A percentile compares a stretch with the other conserved stretches of the same genome.
Evolutionary conservation across 2,888 invertebrate genomes (phyloP).

Genomic region (Elegia similella): DNA sequence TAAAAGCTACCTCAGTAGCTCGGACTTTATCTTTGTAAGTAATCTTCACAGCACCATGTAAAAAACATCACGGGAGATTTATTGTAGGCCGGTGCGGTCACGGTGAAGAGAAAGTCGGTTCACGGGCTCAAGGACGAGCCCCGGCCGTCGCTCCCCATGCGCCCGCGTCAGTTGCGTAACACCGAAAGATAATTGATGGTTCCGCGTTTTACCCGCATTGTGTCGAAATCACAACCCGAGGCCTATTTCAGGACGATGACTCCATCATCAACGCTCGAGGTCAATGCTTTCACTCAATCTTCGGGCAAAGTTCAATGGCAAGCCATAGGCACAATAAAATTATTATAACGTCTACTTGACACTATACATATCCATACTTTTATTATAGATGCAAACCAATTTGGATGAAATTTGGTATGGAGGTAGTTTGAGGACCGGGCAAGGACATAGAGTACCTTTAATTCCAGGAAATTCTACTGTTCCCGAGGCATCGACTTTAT

Average conservation of each 20-base stretch:
- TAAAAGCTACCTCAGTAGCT: constrained; percentile 27
- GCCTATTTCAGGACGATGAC: constrained; percentile 67
- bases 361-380: no score
- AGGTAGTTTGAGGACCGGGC: no score
- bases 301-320: constrained; percentile 26
- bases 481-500: no score
- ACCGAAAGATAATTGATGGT: constrained; percentile 56
- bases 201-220: constrained; percentile 30
- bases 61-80: constrained; percentile 36
- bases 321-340: constrained; percentile 7
- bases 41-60: constrained; percentile 35
- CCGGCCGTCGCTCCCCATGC: constrained; percentile 50
- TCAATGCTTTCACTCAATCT: constrained; percentile 43
- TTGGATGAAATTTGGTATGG: no score
- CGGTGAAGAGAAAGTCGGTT: constrained; percentile 67
- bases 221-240: constrained; percentile 60
- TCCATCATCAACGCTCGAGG: constrained; percentile 40
- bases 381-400: no score
- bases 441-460: no score
- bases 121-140: constrained; percentile 73
- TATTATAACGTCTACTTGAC: constrained; percentile 8
- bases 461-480: no score
- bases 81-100: constrained; percentile 33
- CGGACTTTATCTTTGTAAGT: constrained; percentile 37
- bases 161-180: constrained; percentile 46